Evolutionary conservation across 1,140 invertebrate genomes (phyloP), one percentile per base, ranked within the genome.

Genomic region (Drosophila jambulina): DNA sequence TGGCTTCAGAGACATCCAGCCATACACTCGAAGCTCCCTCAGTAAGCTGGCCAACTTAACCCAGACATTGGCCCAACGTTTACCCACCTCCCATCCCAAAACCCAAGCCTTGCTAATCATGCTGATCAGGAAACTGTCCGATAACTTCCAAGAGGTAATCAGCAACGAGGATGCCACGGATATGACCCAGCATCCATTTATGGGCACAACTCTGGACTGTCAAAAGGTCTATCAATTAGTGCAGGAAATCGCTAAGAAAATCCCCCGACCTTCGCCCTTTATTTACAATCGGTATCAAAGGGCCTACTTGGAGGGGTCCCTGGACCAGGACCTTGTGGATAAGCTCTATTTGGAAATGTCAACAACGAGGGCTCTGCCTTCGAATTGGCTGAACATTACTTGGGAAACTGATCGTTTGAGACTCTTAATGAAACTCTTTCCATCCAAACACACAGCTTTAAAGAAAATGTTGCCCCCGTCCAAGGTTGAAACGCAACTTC

Each of bases 41-140:
- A 79, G 78, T 15, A 60, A 51, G 7, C 10, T 86, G 45, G 78
- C 75, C 0, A 81, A 86, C 29, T 21, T 85, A 1, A 86, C 64
- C 7, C 15, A 36, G 9, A 82, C 82, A 4, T 15, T 85, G 7
- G 82, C 60, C 8, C 2, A 27, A 0, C 29, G 10, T 0, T 19
- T 85, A 23, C 13, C 67, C 8, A 64, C 69, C 5, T 60, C 49
- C 8, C 10, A 36, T 38, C 3, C 15, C 0, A 2, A 3, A 1
- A 54, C 58, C 2, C 46, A 60, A 2, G 1, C 4, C 0, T 5
- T 86, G n/a, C 25, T 85, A 12, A 42, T 40, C 0, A 23, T 2
- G 2, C 0, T 65, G 8, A 8, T 81, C 6, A 23, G 2, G 0
- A 53, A 60, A 10, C 19, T 85, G 0, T 78, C 70, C 15, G 13